Conservation (phyloP, 2,888 invertebrate genomes). For the Quadroppia sp. region DNA sequence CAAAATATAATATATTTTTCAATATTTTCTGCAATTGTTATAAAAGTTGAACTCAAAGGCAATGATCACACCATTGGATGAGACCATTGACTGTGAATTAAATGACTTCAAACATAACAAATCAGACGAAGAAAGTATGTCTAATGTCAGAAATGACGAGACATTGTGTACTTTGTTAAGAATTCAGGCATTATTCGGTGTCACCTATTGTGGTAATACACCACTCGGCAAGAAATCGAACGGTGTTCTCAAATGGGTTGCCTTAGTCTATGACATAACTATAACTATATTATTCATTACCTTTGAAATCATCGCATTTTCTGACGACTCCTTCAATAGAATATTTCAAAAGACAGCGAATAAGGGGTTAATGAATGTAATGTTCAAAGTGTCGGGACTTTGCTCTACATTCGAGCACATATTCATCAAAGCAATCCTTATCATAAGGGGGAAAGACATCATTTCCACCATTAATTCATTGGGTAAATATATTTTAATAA, state of each 20-base stretch:
- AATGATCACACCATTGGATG: neutral
- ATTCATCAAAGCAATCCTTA: neutral
- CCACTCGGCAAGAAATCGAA: neutral
- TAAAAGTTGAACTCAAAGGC: too few relatives aligned
- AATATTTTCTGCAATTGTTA: too few relatives aligned
- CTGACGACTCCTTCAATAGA: neutral
- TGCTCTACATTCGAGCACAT: neutral
- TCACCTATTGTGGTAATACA: neutral
- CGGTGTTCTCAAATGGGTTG: neutral
- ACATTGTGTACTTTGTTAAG: neutral
- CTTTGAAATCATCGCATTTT: neutral
- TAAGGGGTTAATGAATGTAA: neutral
- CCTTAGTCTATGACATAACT: neutral
- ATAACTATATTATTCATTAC: neutral
- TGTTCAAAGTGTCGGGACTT: neutral
- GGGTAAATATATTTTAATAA: neutral
- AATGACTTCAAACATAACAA: neutral
- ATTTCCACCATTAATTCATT: neutral
- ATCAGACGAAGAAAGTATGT: too few relatives aligned
- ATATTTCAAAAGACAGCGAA: neutral
- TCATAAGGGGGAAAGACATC: neutral
- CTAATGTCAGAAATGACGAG: neutral
- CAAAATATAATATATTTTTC: too few relatives aligned
- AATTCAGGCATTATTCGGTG: neutral
- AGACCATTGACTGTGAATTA: neutral